These are phyloP conservation scores for Parasteatoda lunata DNA, from an alignment of 2,888 invertebrate species.

Conservation along the genomic window DNA sequence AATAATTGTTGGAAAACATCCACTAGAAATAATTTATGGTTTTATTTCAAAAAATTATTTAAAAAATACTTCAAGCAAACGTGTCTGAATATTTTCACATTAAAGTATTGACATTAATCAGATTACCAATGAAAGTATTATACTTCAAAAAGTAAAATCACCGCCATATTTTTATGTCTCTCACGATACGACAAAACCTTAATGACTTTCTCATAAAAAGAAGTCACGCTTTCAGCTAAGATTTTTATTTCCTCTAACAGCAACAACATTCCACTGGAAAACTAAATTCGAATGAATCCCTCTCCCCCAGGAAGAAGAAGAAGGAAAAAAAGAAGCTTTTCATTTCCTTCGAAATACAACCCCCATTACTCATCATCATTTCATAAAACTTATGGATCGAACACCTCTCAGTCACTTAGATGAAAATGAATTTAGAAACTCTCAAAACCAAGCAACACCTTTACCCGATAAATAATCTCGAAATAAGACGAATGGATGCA, in stretches of 20 bases:
- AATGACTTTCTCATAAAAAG: neutral
- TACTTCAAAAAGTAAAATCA: too few relatives aligned
- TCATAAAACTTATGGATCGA: slow-evolving; percentile 5
- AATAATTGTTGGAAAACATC: too few relatives aligned
- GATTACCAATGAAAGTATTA: too few relatives aligned
- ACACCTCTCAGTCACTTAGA: slow-evolving; percentile 1
- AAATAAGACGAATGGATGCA: slow-evolving; percentile 1
- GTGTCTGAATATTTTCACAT: too few relatives aligned
- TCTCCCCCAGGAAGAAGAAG: neutral
- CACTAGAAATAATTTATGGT: too few relatives aligned
- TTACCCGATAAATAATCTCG: slow-evolving; percentile 3
- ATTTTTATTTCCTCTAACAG: neutral
- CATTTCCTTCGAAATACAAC: neutral
- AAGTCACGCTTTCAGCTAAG: neutral
- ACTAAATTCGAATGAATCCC: neutral
- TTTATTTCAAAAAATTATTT: too few relatives aligned
- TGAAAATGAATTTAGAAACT: slow-evolving; percentile 5
- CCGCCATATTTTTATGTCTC: neutral
- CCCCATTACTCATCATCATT: slow-evolving; percentile 2
- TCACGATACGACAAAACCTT: neutral
- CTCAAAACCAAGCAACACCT: slow-evolving; percentile 5
- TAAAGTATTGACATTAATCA: too few relatives aligned
- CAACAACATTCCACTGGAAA: neutral
- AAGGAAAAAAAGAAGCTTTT: neutral
- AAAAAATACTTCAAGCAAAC: too few relatives aligned